Conservation (phyloP, 1,140 invertebrate species). For the Gyrodactylus salaris region DNA sequence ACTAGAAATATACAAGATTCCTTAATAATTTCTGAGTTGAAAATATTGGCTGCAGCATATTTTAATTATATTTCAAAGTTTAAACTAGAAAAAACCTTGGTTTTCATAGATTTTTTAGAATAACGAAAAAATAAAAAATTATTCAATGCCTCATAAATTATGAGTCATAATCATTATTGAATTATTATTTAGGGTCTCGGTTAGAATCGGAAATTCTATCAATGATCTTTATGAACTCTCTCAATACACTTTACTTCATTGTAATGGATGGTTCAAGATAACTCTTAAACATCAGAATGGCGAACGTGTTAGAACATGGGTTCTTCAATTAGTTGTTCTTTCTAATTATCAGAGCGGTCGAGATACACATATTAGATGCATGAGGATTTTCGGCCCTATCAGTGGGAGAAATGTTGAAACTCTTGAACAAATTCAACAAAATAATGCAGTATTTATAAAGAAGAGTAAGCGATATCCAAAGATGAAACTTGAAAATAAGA, state of each 20-base stretch:
- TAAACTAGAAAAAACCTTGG: no score
- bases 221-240: not conserved
- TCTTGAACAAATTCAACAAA: not conserved
- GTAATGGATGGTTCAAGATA: not conserved
- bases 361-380: slow-evolving; percentile 83
- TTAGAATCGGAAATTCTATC: not conserved
- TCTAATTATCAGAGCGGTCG: slow-evolving; percentile 93
- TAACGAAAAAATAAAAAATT: no score
- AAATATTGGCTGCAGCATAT: no score
- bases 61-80: no score
- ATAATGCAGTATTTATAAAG: not conserved
- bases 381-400: slow-evolving; percentile 65
- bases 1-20: no score
- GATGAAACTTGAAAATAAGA: not conserved
- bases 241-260: not conserved
- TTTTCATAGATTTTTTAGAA: no score
- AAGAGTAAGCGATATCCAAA: not conserved
- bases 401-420: not conserved
- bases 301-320: slow-evolving; percentile 54
- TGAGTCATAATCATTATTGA: not conserved
- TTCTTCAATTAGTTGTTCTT: slow-evolving; percentile 43
- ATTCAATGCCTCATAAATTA: no score
- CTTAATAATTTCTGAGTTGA: no score
- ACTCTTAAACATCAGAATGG: slow-evolving; percentile 42
- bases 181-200: not conserved